These are phyloP conservation scores for Galleria mellonella DNA, from an alignment of 1,140 invertebrate genomes.

Conservation along the genomic window DNA sequence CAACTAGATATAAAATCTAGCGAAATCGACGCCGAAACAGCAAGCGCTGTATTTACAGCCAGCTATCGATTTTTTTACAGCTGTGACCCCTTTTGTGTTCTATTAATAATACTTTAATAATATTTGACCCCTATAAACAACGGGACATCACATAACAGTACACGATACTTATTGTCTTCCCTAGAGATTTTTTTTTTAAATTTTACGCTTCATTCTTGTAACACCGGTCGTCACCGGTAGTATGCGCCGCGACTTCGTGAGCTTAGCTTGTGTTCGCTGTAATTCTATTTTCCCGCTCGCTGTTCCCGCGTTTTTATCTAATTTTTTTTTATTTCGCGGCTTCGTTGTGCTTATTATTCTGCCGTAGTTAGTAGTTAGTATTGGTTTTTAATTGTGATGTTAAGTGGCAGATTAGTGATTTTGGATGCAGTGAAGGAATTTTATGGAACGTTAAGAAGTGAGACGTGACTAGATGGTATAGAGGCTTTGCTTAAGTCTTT, in stretches of 20 bases:
- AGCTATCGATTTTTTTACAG: too few species aligned
- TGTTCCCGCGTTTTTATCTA: constrained; percentile 4
- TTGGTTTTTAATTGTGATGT: background rate
- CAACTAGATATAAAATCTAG: too few species aligned
- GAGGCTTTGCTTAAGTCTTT: background rate
- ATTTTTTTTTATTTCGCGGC: constrained; percentile 2
- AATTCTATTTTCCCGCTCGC: constrained; percentile 9
- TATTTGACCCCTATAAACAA: too few species aligned
- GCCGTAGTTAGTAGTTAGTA: background rate
- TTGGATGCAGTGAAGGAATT: constrained; percentile 1
- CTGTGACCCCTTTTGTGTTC: too few species aligned
- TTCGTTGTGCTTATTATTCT: background rate
- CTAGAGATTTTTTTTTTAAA: too few species aligned
- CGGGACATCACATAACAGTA: too few species aligned
- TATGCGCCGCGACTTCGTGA: constrained; percentile 4
- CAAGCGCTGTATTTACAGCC: too few species aligned
- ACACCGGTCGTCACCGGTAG: constrained; percentile 6
- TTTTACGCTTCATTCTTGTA: too few species aligned
- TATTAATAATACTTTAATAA: too few species aligned
- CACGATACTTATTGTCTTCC: too few species aligned
- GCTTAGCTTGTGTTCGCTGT: constrained; percentile 9
- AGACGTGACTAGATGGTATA: background rate
- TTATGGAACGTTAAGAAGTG: background rate
- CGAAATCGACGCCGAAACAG: too few species aligned
- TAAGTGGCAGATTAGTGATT: background rate